These are phyloP conservation scores for Bombus superbus DNA, from an alignment of 1,140 invertebrate species.

Conservation along the genomic window DNA sequence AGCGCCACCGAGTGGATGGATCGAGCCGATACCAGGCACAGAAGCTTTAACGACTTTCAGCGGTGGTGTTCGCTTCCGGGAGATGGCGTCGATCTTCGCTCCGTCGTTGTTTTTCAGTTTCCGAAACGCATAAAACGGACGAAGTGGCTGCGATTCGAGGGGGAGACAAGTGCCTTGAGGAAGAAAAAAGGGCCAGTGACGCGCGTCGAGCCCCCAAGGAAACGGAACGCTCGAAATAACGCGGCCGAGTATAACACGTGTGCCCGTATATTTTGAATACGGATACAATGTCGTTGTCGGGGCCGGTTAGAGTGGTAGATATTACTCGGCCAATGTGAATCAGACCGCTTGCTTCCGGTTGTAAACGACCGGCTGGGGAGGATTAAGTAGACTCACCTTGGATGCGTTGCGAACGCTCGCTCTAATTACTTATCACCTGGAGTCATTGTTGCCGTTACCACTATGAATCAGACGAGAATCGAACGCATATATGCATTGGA, in stretches of 20 bases:
- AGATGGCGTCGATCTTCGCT: slow-evolving; percentile 45
- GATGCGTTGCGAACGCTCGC: slow-evolving; percentile 55
- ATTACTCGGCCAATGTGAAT: slow-evolving; percentile 59
- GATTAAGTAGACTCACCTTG: slow-evolving; percentile 68
- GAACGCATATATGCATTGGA: not conserved
- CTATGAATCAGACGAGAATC: not conserved
- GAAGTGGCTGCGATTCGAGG: slow-evolving; percentile 51
- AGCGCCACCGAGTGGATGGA: not conserved
- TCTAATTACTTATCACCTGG: slow-evolving; percentile 65
- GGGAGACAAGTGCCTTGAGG: slow-evolving; percentile 48
- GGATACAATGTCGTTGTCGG: slow-evolving; percentile 61
- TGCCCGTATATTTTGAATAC: slow-evolving; percentile 65
- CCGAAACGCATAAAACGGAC: slow-evolving; percentile 74
- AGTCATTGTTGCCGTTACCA: slow-evolving; percentile 48
- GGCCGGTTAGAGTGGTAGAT: slow-evolving; percentile 39
- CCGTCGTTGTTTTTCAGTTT: slow-evolving; percentile 75
- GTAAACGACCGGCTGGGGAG: slow-evolving; percentile 62
- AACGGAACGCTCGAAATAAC: slow-evolving; percentile 65
- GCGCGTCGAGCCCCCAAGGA: slow-evolving; percentile 53
- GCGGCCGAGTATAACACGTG: slow-evolving; percentile 64
- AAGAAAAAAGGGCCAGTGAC: slow-evolving; percentile 54
- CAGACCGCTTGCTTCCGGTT: slow-evolving; percentile 64
- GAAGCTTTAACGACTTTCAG: slow-evolving; percentile 18
- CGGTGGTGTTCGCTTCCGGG: slow-evolving; percentile 35
- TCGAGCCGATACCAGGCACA: not conserved